Percentiles rank a stretch among this genome's conserved stretches.
These are phyloP conservation scores for Irena cyanogastra DNA, from an alignment of 2,113 vertebrate species.

Conservation along the genomic window DNA sequence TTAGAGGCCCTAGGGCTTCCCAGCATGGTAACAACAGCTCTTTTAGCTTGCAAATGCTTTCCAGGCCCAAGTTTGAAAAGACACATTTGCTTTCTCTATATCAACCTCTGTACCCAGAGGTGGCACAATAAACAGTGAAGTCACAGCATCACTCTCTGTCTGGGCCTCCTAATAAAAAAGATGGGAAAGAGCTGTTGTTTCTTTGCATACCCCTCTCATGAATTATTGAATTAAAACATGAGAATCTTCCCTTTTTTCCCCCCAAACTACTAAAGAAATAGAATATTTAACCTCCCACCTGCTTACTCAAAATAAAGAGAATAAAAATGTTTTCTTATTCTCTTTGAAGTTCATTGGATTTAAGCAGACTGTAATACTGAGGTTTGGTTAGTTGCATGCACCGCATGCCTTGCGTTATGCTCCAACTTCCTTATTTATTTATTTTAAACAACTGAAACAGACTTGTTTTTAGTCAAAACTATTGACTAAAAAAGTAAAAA, in stretches of 20 bases:
- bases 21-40: background rate
- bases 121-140: background rate
- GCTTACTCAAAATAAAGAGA: constrained; percentile 1
- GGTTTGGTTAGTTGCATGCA: background rate
- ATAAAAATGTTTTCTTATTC: background rate
- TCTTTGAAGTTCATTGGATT: constrained; percentile 20
- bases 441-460: constrained; percentile 23
- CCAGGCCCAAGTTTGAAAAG: background rate
- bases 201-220: background rate
- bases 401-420: background rate
- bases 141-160: background rate
- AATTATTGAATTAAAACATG: background rate
- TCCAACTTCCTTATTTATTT: background rate
- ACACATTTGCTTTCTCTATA: background rate
- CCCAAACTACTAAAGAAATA: background rate
- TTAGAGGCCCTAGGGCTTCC: background rate
- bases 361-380: background rate
- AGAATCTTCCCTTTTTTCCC: background rate
- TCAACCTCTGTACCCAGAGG: background rate
- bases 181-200: background rate
- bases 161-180: background rate
- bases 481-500: background rate
- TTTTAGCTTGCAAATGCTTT: constrained; percentile 20
- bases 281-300: constrained; percentile 9
- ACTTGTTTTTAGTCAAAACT: background rate